These are phyloP conservation scores for Trachelus stipa DNA, from an alignment of 2,888 invertebrate species.

Conservation along the genomic window DNA sequence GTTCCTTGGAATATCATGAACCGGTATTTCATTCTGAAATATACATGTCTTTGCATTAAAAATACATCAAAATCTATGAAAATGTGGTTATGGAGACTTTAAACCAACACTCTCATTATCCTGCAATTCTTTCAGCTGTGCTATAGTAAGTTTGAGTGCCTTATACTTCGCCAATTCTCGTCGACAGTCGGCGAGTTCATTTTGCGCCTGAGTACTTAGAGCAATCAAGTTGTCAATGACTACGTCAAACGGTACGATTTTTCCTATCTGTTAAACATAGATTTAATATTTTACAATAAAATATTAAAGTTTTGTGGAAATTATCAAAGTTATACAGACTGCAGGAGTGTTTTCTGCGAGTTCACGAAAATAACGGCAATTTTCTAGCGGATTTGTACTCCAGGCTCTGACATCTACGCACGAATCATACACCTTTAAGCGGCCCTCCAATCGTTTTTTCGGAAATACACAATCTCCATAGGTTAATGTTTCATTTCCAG, in stretches of 20 bases:
- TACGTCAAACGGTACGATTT: slow-evolving; percentile 44
- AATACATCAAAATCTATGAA: neutral
- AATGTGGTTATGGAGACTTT: neutral
- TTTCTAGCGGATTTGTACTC: slow-evolving; percentile 68
- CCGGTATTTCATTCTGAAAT: neutral
- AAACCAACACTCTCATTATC: neutral
- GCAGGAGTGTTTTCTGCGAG: slow-evolving; percentile 47
- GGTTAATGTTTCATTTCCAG: slow-evolving; percentile 31
- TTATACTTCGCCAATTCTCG: slow-evolving; percentile 50
- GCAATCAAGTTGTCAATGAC: slow-evolving; percentile 50
- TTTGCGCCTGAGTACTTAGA: slow-evolving; percentile 46
- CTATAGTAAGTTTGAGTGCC: slow-evolving; percentile 44
- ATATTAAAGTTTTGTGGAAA: neutral
- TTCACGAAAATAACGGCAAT: slow-evolving; percentile 56
- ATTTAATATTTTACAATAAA: neutral
- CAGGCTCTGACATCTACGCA: slow-evolving; percentile 71
- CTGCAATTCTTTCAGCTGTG: slow-evolving; percentile 33
- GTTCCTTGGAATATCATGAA: neutral
- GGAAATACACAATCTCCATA: slow-evolving; percentile 54
- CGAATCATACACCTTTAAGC: slow-evolving; percentile 70
- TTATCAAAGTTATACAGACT: slow-evolving; percentile 32
- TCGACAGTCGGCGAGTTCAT: slow-evolving; percentile 40
- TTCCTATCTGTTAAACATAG: slow-evolving; percentile 24
- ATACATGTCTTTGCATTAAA: neutral
- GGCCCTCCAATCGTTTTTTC: slow-evolving; percentile 69